Conservation (phyloP, 2,113 vertebrate genomes). For the Cichladusa arquata region DNA sequence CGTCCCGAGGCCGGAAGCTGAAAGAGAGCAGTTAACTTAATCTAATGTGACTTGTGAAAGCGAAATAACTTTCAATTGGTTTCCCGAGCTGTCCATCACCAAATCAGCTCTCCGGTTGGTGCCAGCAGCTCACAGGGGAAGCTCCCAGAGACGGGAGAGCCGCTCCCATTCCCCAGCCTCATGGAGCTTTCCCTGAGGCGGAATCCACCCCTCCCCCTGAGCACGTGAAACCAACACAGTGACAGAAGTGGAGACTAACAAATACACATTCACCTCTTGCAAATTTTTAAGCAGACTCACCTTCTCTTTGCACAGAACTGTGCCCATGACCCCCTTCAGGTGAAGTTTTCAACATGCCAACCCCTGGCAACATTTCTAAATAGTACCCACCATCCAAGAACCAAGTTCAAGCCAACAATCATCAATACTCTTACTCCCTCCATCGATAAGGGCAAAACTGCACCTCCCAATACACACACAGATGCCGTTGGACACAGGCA, state of each 20-base stretch:
- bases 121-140: too few relatives aligned
- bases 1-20: too few relatives aligned
- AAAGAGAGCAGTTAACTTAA: too few relatives aligned
- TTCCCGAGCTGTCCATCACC: too few relatives aligned
- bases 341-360: background rate
- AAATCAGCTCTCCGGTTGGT: too few relatives aligned
- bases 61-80: too few relatives aligned
- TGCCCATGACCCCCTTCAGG: background rate
- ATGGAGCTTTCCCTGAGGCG: too few relatives aligned
- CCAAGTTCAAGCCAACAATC: background rate
- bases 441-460: background rate
- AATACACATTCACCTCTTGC: fast-evolving
- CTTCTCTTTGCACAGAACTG: background rate
- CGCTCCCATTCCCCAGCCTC: too few relatives aligned
- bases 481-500: background rate
- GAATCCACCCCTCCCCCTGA: too few relatives aligned
- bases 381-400: background rate
- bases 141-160: too few relatives aligned
- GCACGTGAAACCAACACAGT: too few relatives aligned
- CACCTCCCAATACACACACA: background rate
- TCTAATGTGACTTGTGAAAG: too few relatives aligned
- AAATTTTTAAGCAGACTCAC: background rate
- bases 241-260: background rate
- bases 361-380: background rate
- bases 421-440: background rate